Base-by-base conservation (phyloP, 2,113 vertebrate genomes). In the Octodon degus region DNA sequence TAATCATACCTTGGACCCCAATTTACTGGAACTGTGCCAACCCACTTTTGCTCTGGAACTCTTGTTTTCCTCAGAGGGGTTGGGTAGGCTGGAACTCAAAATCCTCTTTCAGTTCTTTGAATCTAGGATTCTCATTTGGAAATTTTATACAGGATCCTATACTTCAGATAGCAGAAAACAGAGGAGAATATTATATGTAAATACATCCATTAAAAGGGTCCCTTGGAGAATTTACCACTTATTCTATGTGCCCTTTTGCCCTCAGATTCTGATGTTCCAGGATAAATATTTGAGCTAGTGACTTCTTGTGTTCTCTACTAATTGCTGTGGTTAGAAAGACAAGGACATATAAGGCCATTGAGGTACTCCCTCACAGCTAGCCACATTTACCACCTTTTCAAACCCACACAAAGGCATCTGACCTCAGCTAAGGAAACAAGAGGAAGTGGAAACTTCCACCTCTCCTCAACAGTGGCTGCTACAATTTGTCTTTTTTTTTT, bases 391-490 rank as follows among this genome's bases (percentile, higher is more conserved):
- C 81, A 93, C 84, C 40, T 90, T 89, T 90, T 22, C 90, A 95
- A 86, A 91, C n/a, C 55, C 58, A 90, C n/a, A 37, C 14, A 43
- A 37, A 94, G n/a, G 43, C 55, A 65, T 79, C 91, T 95, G 91
- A 88, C 95, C 79, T 95, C 70, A 90, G 80, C 62, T 60, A 32
- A 95, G 20, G 14, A 40, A 50, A 85, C 67, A 91, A 92, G 93
- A 94, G 84, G 80, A 97, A 96, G 91, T 79, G 67, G 62, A 77
- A 96, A 96, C 37, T 94, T 90, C 85, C 37, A 72, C 53, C 50
- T 77, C 20, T 40, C 19, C 58, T 17, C 12, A 34, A 34, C 32
- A 86, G 13, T 70, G 7, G 8, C 37, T 68, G 27, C 24, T 65
- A 34, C 4, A 50, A 20, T 87, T 81, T 92, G 74, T 86, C 12